Base-by-base conservation (phyloP, 1,140 invertebrate genomes). In the Magallana ariakensis region DNA sequence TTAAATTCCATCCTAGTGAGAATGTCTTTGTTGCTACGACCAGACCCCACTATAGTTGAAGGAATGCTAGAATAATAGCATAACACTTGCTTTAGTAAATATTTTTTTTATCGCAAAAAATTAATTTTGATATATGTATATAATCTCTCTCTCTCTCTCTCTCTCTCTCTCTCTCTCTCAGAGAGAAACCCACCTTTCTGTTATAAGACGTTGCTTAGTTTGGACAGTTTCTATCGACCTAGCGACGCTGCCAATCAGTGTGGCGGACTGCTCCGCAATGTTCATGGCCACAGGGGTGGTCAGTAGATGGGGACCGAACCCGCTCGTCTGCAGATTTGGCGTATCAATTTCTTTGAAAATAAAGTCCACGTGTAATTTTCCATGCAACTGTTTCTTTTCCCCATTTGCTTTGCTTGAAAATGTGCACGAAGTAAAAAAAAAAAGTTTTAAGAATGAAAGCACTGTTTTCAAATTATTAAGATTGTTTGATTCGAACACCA, bases 231-330 rank as follows among this genome's bases (percentile, higher is more conserved):
- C 57, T 16, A 86, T 53, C 5, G 87, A 57, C 9, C 84, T 54
- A 11, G 58, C 84, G 6, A 84, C 85, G 16, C 85, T 87, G 0
- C 86, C 82, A 1, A 88, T 60, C 10, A 88, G 19, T 9, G 86
- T 55, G 0, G 80, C 62, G 22, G 85, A 84, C 16, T 70, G 55
- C 3, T 86, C 16, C 19, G 81, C 55, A 1, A 88, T 84, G 15
- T 80, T 56, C 9, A 85, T 60, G 5, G 87, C 87, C 58, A 66
- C 46, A 5, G 46, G 11, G 56, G 53, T 82, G 15, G 87, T 88
- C 3, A 81, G 11, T 10, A 88, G 22, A 62, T 86, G 87, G 46
- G 87, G 87, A n/a, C 87, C 87, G 58, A 86, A 88, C 13, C 66
- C 85, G 13, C 10, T 15, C 13, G 87, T 85, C 16, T 87, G 10